These are phyloP conservation scores for Castor canadensis DNA, from an alignment of 2,113 vertebrate genomes.

Conservation along the genomic window DNA sequence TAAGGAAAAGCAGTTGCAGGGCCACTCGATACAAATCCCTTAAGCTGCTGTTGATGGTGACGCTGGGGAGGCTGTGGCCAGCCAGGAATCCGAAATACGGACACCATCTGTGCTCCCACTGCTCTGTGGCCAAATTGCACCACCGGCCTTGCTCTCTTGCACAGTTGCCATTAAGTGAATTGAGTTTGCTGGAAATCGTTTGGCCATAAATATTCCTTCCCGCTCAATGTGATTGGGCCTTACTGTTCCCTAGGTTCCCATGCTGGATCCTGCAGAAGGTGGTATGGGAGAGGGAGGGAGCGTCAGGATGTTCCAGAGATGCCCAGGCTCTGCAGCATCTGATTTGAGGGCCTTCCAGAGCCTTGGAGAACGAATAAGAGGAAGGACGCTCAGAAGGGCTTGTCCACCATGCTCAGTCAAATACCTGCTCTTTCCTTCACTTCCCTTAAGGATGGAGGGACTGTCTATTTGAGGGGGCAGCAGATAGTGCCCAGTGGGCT, in stretches of 20 bases:
- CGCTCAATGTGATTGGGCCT: not conserved
- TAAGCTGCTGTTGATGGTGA: constrained; percentile 21
- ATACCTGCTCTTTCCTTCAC: not conserved
- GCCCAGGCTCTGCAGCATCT: too few relatives aligned
- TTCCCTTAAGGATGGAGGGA: not conserved
- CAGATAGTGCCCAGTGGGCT: not conserved
- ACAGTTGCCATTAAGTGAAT: constrained; percentile 23
- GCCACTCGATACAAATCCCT: constrained; percentile 47
- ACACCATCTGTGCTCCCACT: constrained; percentile 49
- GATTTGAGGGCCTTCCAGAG: not conserved
- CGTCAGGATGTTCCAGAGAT: not conserved
- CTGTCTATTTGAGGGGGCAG: not conserved
- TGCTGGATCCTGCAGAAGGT: not conserved
- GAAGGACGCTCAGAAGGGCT: not conserved
- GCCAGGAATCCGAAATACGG: not conserved
- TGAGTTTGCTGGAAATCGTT: constrained; percentile 61
- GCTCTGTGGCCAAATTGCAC: not conserved
- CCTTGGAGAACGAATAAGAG: not conserved
- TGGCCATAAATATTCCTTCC: constrained; percentile 59
- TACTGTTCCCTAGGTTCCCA: not conserved
- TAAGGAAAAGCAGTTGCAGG: not conserved
- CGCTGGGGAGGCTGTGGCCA: not conserved
- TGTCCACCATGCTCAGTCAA: too few relatives aligned
- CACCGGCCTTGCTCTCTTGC: not conserved
- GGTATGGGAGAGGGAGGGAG: not conserved